Conservation (phyloP, 2,113 vertebrate species). For the Rhea pennata region DNA sequence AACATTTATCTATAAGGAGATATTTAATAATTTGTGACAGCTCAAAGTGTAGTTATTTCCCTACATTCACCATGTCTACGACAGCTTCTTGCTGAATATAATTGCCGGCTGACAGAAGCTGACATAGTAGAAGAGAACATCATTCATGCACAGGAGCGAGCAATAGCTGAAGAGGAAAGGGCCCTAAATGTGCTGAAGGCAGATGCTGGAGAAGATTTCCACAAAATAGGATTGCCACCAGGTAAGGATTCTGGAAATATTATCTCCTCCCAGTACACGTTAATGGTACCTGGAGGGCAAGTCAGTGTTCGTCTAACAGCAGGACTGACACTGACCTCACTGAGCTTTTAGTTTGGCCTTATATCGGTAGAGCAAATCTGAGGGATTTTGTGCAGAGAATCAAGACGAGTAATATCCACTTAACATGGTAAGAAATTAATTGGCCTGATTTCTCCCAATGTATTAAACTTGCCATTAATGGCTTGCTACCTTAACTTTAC, state of each 20-base stretch:
- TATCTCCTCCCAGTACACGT: neutral
- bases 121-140: constrained; percentile 85
- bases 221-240: constrained; percentile 73
- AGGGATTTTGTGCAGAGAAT: neutral
- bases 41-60: neutral
- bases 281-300: neutral
- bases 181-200: constrained; percentile 48
- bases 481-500: neutral
- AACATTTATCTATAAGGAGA: neutral
- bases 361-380: neutral
- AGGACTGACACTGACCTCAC: neutral
- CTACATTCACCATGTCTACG: fast-evolving
- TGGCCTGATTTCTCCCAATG: neutral
- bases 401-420: neutral
- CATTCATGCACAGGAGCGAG: constrained; percentile 77
- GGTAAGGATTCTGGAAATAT: constrained; percentile 72
- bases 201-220: constrained; percentile 27
- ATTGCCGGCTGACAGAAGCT: constrained; percentile 68
- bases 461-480: neutral
- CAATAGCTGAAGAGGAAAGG: constrained; percentile 76
- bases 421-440: neutral
- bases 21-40: neutral
- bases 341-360: neutral
- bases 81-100: constrained; percentile 81
- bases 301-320: neutral